phyloP scores from a whole-genome alignment of 2,113 vertebrate species.

The Myotis brandtii region DNA sequence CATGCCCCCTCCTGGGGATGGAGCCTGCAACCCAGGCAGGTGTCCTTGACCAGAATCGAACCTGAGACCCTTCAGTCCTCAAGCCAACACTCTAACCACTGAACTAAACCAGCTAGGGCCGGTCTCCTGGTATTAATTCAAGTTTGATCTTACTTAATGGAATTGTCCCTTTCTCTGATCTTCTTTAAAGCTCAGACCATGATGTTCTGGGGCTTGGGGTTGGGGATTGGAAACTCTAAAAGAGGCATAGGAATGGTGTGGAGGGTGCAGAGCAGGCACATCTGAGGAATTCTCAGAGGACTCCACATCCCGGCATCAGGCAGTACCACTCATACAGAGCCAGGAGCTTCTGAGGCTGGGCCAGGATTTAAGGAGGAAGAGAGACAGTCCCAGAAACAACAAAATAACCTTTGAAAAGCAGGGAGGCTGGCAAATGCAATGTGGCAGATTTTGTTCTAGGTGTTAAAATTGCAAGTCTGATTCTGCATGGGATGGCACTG shows the following conservation, averaged over 20 bases:
- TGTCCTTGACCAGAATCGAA: too few relatives aligned
- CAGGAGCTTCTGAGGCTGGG: not conserved
- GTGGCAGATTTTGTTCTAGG: not conserved
- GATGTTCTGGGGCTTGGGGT: not conserved
- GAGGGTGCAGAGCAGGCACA: not conserved
- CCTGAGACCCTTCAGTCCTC: too few relatives aligned
- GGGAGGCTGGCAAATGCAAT: not conserved
- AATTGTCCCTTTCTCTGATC: not conserved
- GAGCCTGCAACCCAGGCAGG: too few relatives aligned
- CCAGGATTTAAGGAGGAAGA: conserved; percentile 6
- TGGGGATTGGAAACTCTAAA: not conserved
- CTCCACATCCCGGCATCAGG: not conserved
- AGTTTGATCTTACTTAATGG: not conserved
- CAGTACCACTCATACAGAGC: not conserved
- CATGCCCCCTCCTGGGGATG: too few relatives aligned
- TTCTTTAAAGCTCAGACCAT: not conserved
- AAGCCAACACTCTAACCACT: too few relatives aligned
- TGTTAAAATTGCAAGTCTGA: not conserved
- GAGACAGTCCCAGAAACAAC: not conserved
- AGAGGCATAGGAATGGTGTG: not conserved
- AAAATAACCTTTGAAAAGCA: conserved; percentile 23
- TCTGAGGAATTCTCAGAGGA: not conserved
- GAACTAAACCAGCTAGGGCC: too few relatives aligned
- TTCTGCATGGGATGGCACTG: not conserved
- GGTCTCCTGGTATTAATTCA: not conserved